Evolutionary conservation across 2,797 vertebrate species (phyloP).

Genomic region (Lutjanus argentimaculatus): DNA sequence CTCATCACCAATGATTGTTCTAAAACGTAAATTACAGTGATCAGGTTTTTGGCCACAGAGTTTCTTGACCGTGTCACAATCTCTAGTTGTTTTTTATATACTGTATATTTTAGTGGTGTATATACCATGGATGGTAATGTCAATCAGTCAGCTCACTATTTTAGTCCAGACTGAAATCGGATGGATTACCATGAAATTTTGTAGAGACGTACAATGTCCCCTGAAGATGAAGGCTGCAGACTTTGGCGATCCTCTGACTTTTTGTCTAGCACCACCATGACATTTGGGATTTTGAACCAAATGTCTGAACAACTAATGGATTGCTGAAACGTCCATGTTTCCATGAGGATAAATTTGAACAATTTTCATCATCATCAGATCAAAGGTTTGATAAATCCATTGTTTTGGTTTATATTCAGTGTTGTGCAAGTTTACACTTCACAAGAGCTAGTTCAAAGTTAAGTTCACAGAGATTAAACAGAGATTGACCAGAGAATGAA

Average conservation of each 20-base stretch:
- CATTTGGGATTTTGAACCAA: background rate
- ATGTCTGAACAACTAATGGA: background rate
- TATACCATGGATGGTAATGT: background rate
- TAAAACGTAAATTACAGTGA: background rate
- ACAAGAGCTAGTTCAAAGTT: too few relatives aligned
- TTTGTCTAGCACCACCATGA: background rate
- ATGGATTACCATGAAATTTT: background rate
- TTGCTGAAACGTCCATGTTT: background rate
- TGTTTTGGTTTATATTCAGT: background rate
- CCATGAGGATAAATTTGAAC: background rate
- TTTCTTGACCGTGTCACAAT: background rate
- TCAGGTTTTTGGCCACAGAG: conserved; percentile 9
- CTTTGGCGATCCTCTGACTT: background rate
- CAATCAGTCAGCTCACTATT: background rate
- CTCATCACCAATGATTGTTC: background rate
- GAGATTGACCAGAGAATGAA: too few relatives aligned
- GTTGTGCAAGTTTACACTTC: too few relatives aligned
- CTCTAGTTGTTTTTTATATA: background rate
- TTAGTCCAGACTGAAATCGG: background rate
- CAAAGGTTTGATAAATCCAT: background rate
- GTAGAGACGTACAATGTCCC: background rate
- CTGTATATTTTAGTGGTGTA: background rate
- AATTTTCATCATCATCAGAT: background rate
- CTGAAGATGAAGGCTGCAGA: background rate
- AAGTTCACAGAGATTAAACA: too few relatives aligned